Evolutionary conservation across 2,888 invertebrate species (phyloP).

Genomic region (Crepidodera aurea): DNA sequence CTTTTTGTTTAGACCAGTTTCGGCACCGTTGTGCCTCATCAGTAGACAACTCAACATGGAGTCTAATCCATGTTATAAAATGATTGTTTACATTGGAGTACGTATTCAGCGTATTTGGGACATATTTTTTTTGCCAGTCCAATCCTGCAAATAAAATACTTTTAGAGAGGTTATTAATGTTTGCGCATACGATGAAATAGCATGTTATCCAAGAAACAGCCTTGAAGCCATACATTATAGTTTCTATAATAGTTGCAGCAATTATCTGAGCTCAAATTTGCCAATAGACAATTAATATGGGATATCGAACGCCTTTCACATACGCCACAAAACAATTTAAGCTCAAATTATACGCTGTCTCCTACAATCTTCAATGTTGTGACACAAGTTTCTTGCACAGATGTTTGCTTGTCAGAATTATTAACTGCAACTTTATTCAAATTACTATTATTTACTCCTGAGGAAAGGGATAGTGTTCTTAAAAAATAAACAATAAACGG

Average conservation of each 20-base stretch:
- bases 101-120: no score
- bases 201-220: conserved; percentile 21
- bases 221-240: conserved; percentile 29
- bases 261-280: conserved; percentile 30
- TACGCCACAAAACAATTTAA: conserved; percentile 21
- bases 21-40: no score
- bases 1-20: no score
- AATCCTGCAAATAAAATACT: not conserved
- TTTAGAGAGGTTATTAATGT: conserved; percentile 28
- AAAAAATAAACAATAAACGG: no score
- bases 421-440: not conserved
- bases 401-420: conserved; percentile 12
- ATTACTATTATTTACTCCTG: conserved; percentile 4
- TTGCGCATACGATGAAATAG: conserved; percentile 25
- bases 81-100: no score
- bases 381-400: conserved; percentile 15
- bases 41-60: no score
- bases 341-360: conserved; percentile 21
- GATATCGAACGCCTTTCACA: conserved; percentile 31
- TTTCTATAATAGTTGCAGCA: conserved; percentile 28
- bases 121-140: no score
- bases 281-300: conserved; percentile 32
- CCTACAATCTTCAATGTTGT: conserved; percentile 20
- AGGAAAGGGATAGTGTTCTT: no score
- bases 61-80: no score